phyloP scores from a whole-genome alignment of 1,140 invertebrate species.

The Leptopilina clavipes region DNA sequence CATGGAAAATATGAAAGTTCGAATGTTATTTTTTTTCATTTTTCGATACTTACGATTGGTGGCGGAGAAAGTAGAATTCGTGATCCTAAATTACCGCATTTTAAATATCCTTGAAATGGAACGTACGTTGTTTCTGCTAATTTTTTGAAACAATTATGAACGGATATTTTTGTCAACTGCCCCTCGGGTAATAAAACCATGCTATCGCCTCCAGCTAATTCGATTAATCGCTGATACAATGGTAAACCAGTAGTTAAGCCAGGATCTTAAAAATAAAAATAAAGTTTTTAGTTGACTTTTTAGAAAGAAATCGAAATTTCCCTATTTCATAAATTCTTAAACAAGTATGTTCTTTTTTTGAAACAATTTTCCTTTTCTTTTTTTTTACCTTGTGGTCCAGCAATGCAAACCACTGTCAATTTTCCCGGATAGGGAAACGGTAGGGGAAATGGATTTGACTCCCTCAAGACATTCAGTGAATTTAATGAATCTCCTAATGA shows the following conservation, averaged over 20 bases:
- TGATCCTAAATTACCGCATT: constrained; percentile 86
- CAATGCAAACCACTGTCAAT: constrained; percentile 84
- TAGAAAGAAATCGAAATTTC: too few relatives aligned
- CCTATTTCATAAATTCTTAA: too few relatives aligned
- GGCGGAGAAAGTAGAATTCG: constrained; percentile 85
- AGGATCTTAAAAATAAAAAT: constrained; percentile 56
- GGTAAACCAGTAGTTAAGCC: constrained; percentile 61
- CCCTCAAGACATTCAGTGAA: constrained; percentile 64
- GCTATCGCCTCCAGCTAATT: constrained; percentile 81
- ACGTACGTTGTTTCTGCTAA: constrained; percentile 86
- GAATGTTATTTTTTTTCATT: constrained; percentile 6
- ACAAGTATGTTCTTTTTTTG: too few relatives aligned
- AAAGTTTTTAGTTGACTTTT: background rate
- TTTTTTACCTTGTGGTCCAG: constrained; percentile 73
- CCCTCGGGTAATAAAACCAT: constrained; percentile 80
- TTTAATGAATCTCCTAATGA: constrained; percentile 76
- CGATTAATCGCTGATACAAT: constrained; percentile 73
- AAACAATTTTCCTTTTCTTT: background rate
- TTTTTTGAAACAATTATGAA: constrained; percentile 82
- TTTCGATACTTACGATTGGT: constrained; percentile 76
- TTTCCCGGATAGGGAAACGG: constrained; percentile 89
- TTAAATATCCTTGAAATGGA: constrained; percentile 83
- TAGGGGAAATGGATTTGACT: constrained; percentile 78
- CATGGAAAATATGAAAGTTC: too few relatives aligned
- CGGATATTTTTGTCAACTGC: constrained; percentile 75